These are phyloP conservation scores for Steinernema carpocapsae DNA, from an alignment of 2,888 invertebrate genomes.

Conservation along the genomic window DNA sequence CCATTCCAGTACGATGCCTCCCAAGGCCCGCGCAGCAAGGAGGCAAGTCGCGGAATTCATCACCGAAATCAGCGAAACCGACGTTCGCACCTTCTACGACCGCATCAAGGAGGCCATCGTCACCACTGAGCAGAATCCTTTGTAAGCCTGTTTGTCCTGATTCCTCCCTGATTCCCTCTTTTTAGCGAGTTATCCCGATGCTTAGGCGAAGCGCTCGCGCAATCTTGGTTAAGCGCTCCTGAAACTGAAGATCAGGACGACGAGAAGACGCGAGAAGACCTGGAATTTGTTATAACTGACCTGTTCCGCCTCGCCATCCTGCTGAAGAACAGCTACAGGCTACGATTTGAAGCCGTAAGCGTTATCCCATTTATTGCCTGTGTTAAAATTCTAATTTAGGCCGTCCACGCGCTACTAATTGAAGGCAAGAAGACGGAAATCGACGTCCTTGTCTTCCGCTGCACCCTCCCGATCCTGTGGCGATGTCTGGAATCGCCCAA, in stretches of 20 bases:
- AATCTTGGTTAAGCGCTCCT: not conserved
- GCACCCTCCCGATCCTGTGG: not conserved
- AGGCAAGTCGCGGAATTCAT: too few relatives aligned
- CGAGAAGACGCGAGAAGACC: not conserved
- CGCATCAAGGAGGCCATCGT: too few relatives aligned
- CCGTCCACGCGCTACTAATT: not conserved
- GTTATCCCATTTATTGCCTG: not conserved
- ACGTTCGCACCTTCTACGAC: too few relatives aligned
- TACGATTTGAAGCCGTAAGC: not conserved
- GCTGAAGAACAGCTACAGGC: not conserved
- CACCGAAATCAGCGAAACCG: too few relatives aligned
- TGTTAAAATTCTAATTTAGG: not conserved
- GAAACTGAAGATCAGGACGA: not conserved
- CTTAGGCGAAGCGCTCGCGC: not conserved
- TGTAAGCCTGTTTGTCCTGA: too few relatives aligned
- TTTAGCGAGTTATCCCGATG: not conserved
- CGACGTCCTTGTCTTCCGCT: not conserved
- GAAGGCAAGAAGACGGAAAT: not conserved
- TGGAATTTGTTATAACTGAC: not conserved
- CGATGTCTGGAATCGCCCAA: constrained; percentile 1
- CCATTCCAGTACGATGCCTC: too few relatives aligned
- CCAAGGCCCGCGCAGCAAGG: too few relatives aligned
- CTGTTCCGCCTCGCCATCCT: not conserved
- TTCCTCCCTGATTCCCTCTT: not conserved
- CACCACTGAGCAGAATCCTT: too few relatives aligned